A percentile compares a stretch with the other conserved stretches of the same genome.
Conservation (phyloP, 2,888 invertebrate genomes). For the Microplitis manilae region DNA sequence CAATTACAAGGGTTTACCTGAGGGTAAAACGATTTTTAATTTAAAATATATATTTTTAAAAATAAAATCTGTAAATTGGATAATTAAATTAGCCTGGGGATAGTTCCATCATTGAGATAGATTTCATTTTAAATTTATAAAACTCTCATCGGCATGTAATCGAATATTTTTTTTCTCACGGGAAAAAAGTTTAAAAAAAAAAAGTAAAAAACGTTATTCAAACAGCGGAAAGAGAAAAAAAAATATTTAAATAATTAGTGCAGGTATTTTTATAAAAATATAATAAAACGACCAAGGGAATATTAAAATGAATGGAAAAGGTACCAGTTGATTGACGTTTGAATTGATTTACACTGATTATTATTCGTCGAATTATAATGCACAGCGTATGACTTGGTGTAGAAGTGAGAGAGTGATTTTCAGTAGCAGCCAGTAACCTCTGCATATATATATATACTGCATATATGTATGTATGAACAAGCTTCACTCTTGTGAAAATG, state of each 20-base stretch:
- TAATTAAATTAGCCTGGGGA: constrained; percentile 29
- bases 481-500: constrained; percentile 21
- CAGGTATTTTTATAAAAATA: constrained; percentile 34
- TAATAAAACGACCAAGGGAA: constrained; percentile 28
- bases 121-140: constrained; percentile 14
- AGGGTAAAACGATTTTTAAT: too few relatives aligned
- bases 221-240: not conserved
- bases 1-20: too few relatives aligned
- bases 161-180: not conserved
- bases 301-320: constrained; percentile 17
- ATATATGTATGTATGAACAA: not conserved
- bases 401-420: not conserved
- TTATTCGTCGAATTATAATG: constrained; percentile 32
- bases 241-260: constrained; percentile 2
- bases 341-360: constrained; percentile 31
- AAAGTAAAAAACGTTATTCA: not conserved
- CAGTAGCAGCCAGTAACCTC: not conserved
- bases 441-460: not conserved
- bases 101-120: constrained; percentile 19
- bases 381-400: not conserved
- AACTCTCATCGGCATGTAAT: not conserved
- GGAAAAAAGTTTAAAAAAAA: not conserved
- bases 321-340: constrained; percentile 43
- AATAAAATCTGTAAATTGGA: constrained; percentile 12
- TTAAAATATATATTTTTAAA: not conserved